Evolutionary conservation across 2,113 vertebrate species (phyloP).

Genomic region (Alouatta palliata): DNA sequence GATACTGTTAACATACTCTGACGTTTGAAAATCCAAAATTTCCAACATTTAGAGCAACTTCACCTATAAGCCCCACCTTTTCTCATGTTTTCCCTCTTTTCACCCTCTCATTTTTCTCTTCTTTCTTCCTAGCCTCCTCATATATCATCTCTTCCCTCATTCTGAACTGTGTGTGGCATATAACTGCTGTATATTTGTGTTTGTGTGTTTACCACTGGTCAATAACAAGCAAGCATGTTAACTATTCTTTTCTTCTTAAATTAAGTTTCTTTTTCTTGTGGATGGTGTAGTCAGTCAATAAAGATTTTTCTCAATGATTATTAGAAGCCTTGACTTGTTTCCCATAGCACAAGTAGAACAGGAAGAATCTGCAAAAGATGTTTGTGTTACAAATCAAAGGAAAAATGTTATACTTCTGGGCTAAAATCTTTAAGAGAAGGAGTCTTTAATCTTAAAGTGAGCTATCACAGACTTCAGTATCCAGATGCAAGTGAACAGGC

Average conservation of each 20-base stretch:
- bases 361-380: neutral
- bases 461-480: neutral
- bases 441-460: slow-evolving; percentile 29
- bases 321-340: neutral
- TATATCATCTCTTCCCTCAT: neutral
- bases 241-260: neutral
- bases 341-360: neutral
- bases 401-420: neutral
- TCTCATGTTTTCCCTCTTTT: neutral
- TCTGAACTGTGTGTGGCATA: neutral
- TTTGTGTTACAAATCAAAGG: slow-evolving; percentile 37
- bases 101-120: neutral
- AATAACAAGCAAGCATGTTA: slow-evolving; percentile 22
- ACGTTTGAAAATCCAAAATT: neutral
- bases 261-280: neutral
- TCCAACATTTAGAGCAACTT: neutral
- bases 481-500: neutral
- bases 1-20: neutral
- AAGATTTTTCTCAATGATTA: neutral
- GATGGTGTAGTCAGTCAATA: neutral
- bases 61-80: neutral
- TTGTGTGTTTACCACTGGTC: slow-evolving; percentile 15
- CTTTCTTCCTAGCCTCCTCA: neutral
- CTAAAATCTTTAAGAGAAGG: neutral
- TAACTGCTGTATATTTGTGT: neutral